Base-by-base conservation (phyloP, 2,888 invertebrate genomes). In the Eucriotettix oculatus region DNA sequence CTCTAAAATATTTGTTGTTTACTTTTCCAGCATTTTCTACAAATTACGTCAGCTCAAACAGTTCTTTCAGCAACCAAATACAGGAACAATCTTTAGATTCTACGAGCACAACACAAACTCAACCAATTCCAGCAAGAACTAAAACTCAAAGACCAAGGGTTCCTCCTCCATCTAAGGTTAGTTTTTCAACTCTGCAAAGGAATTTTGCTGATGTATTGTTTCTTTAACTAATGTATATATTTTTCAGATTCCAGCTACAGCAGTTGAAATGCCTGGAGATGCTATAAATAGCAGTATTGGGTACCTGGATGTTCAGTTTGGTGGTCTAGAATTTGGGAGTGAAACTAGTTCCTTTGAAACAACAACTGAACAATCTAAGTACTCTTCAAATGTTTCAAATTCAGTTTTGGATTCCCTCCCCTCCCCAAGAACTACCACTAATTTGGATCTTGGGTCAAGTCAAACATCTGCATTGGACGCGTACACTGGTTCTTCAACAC, bases 241-340 rank as follows among this genome's bases (percentile, higher is more conserved):
- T 55, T 54, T 65, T 60, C 74, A 93, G 87, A 97, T 97, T 69
- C 96, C 95, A 53, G 81, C 90, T 58, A 87, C 86, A 61, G 95
- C 96, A 29, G 96, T 97, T 52, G 96, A 96, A 76, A 96, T 96
- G 96, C 96, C 96, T 0, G 94, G 90, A 64, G 92, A 92, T 68
- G 79, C 86, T 61, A 76, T 83, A 14, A 85, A 84, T 69, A 82
- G 83, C 62, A 83, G 82, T 65, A 83, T 84, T 65, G 82, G 80
- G 64, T 85, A 86, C 73, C 79, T 96, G 67, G 95, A 95, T 76
- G 92, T 96, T 65, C 94, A 95, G 76, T 96, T 96, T 75, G 94
- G 94, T 43, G 92, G 87, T 5, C 78, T 94, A 67, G 93, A 93
- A 68, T 82, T 85, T 68, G 82, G 83, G 64, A 76, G 77, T 57